phyloP scores from a whole-genome alignment of 2,888 invertebrate species.

The Synanthedon andrenaeformis region DNA sequence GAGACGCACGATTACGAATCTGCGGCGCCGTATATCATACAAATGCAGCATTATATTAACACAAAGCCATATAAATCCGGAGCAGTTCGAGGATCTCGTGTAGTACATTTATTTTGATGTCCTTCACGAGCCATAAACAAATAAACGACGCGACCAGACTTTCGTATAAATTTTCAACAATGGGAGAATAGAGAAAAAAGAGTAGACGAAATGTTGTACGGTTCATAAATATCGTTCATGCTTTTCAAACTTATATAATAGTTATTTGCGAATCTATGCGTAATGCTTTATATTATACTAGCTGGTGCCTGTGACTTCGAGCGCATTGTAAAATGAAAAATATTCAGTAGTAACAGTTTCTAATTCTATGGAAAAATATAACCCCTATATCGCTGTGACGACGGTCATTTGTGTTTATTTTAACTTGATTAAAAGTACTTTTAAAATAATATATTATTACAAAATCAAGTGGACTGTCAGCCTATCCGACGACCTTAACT shows the following conservation, averaged over 20 bases:
- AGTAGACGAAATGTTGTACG: slow-evolving; percentile 15
- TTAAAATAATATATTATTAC: no score
- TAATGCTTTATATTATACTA: neutral
- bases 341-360: no score
- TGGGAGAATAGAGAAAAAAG: slow-evolving; percentile 15
- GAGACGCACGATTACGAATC: neutral
- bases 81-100: neutral
- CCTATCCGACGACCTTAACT: no score
- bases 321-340: no score
- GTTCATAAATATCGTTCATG: slow-evolving; percentile 10
- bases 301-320: no score
- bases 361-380: no score
- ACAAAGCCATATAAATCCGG: neutral
- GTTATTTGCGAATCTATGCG: no score
- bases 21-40: neutral
- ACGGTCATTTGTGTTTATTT: no score
- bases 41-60: neutral
- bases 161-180: slow-evolving; percentile 23
- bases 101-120: slow-evolving; percentile 4
- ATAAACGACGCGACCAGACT: slow-evolving; percentile 20
- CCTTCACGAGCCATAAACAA: slow-evolving; percentile 21
- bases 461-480: no score
- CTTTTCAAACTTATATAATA: no score
- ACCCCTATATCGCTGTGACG: no score
- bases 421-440: no score